These are phyloP conservation scores for Spermophilus dauricus DNA, from an alignment of 2,113 vertebrate genomes.

Conservation along the genomic window DNA sequence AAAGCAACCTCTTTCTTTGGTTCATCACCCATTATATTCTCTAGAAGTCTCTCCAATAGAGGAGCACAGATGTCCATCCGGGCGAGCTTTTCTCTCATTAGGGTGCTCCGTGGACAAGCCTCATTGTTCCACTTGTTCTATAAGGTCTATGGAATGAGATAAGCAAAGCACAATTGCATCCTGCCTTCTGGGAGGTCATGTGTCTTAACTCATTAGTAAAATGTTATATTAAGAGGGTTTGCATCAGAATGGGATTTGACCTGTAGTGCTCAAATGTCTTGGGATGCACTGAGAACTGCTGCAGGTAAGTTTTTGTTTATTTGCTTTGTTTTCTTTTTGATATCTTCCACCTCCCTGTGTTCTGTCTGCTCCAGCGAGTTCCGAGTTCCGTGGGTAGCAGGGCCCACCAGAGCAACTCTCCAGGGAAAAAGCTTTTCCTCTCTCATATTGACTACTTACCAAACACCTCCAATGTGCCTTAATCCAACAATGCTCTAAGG, in stretches of 20 bases:
- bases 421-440: background rate
- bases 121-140: background rate
- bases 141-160: background rate
- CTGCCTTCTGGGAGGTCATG: conserved; percentile 25
- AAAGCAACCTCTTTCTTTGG: background rate
- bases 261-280: background rate
- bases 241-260: background rate
- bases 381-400: background rate
- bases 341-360: no score
- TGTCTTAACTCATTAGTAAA: conserved; percentile 16
- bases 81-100: background rate
- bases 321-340: background rate
- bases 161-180: background rate
- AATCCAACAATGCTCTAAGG: background rate
- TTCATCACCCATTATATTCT: background rate
- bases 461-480: background rate
- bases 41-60: background rate
- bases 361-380: background rate
- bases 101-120: background rate
- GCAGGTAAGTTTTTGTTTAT: no score
- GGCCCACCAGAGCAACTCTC: background rate
- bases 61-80: background rate
- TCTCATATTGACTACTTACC: background rate
- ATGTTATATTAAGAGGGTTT: background rate
- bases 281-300: background rate